Evolutionary conservation across 1,140 invertebrate genomes (phyloP).

Genomic region (Brachionus manjavacas): DNA sequence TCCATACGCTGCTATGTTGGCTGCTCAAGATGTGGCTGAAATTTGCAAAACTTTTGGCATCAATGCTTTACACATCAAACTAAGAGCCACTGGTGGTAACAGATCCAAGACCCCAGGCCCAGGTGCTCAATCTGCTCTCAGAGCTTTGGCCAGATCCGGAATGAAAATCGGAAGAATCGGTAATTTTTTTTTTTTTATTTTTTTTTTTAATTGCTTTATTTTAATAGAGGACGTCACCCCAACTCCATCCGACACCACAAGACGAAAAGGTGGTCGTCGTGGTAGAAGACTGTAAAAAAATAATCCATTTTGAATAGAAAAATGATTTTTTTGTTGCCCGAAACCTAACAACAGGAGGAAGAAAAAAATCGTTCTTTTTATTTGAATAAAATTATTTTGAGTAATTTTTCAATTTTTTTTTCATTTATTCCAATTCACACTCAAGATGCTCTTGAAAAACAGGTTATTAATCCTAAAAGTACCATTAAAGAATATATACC

Average conservation of each 20-base stretch:
- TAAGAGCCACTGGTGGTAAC: conserved; percentile 95
- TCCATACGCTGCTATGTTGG: conserved; percentile 99
- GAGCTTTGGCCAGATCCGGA: conserved; percentile 91
- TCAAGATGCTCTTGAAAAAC: neutral
- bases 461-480: neutral
- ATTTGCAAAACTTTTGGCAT: conserved; percentile 93
- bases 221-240: conserved; percentile 85
- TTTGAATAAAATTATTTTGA: conserved; percentile 25
- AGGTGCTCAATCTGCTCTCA: conserved; percentile 92
- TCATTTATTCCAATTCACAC: neutral
- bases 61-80: conserved; percentile 93
- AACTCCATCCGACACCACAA: conserved; percentile 94
- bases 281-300: conserved; percentile 86
- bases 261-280: conserved; percentile 97
- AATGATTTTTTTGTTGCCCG: neutral
- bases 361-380: conserved; percentile 18
- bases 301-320: conserved; percentile 16
- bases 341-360: neutral
- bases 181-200: conserved; percentile 45
- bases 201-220: conserved; percentile 36
- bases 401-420: neutral
- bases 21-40: conserved; percentile 98
- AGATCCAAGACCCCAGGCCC: conserved; percentile 70
- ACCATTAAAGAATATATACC: neutral
- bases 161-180: conserved; percentile 99